These are phyloP conservation scores for Ichneumoninae sp. DNA, from an alignment of 2,888 invertebrate species.

Conservation along the genomic window DNA sequence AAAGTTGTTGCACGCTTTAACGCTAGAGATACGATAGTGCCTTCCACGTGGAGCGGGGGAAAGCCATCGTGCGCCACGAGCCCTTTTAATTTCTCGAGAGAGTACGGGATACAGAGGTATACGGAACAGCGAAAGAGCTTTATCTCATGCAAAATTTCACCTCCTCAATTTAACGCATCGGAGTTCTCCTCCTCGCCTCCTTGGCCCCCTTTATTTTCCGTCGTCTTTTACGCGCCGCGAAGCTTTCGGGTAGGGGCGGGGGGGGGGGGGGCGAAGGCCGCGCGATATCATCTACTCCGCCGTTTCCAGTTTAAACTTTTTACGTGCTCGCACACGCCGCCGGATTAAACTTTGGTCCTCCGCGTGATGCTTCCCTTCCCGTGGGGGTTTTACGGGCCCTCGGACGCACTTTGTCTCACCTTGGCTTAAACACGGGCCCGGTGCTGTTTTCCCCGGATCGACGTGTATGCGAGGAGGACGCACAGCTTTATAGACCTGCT, in stretches of 20 bases:
- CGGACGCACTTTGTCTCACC: constrained; percentile 62
- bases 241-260: constrained; percentile 33
- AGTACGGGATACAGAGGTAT: constrained; percentile 16
- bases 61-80: constrained; percentile 51
- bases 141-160: constrained; percentile 67
- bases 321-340: constrained; percentile 73
- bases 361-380: background rate
- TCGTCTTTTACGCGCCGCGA: constrained; percentile 59
- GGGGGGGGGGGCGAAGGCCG: constrained; percentile 5
- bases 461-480: constrained; percentile 13
- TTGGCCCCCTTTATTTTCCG: constrained; percentile 54
- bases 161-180: constrained; percentile 69
- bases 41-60: constrained; percentile 4
- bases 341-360: constrained; percentile 77
- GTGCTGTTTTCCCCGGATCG: background rate
- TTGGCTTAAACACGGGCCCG: constrained; percentile 29
- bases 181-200: constrained; percentile 54
- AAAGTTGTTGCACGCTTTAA: constrained; percentile 30
- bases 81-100: constrained; percentile 57
- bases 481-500: constrained; percentile 64
- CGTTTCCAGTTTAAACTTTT: constrained; percentile 77
- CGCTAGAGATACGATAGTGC: constrained; percentile 59
- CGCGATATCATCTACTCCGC: constrained; percentile 71
- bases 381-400: constrained; percentile 47
- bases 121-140: constrained; percentile 42